These are phyloP conservation scores for Platynereis dumerilii DNA, from an alignment of 2,888 invertebrate genomes.

Conservation along the genomic window DNA sequence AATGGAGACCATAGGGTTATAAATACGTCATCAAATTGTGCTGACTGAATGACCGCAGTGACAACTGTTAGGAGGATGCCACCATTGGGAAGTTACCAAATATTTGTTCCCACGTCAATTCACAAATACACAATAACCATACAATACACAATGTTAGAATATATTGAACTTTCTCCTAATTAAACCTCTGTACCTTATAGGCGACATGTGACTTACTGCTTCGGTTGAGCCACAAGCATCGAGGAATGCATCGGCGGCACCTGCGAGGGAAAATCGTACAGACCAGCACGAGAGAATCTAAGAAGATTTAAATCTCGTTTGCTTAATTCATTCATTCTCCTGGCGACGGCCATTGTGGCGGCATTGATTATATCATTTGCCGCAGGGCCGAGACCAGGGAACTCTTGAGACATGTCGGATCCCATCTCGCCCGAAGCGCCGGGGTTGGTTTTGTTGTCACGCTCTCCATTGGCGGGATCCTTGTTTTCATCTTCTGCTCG, in stretches of 20 bases:
- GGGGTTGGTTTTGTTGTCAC: neutral
- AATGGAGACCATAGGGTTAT: too few species aligned
- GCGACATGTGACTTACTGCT: neutral
- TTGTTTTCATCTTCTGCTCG: neutral
- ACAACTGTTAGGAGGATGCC: too few species aligned
- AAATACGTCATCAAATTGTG: too few species aligned
- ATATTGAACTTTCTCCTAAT: too few species aligned
- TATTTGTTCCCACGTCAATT: too few species aligned
- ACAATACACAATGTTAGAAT: too few species aligned
- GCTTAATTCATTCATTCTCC: slow-evolving; percentile 18
- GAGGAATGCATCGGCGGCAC: slow-evolving; percentile 19
- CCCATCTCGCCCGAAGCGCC: too few species aligned
- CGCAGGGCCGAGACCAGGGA: slow-evolving; percentile 6
- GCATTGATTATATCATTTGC: neutral
- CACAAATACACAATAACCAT: too few species aligned
- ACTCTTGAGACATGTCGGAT: neutral
- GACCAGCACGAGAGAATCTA: neutral
- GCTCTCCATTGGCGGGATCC: neutral
- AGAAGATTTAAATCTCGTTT: slow-evolving; percentile 27
- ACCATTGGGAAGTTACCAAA: too few species aligned
- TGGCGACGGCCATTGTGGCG: neutral
- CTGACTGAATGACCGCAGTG: too few species aligned
- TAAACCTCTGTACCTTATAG: too few species aligned
- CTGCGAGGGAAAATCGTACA: slow-evolving; percentile 31
- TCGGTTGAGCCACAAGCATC: neutral